Conservation (phyloP, 2,888 invertebrate species). For the Rhingia campestris region DNA sequence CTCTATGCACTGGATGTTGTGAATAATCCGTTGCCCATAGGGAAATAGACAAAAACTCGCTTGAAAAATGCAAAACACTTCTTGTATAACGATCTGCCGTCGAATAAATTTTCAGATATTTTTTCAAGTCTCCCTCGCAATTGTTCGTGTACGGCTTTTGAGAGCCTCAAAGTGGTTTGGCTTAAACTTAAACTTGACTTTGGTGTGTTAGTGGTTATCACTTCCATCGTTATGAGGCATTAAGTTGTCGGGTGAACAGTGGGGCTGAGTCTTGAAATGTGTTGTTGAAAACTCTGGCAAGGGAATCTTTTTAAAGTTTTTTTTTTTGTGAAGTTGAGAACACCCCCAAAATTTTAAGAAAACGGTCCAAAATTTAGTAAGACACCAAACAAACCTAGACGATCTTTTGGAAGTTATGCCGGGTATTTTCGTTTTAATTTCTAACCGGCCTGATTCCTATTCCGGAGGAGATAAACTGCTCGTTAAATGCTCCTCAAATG, state of each 20-base stretch:
- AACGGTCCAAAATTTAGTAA: no score
- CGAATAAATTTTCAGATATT: conserved; percentile 60
- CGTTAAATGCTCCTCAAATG: no score
- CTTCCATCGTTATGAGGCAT: conserved; percentile 36
- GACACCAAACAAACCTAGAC: no score
- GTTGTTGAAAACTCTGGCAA: no score
- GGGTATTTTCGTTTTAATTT: no score
- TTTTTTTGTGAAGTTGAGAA: no score
- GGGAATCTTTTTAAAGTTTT: no score
- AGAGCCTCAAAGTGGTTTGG: conserved; percentile 33
- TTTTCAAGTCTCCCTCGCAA: conserved; percentile 32
- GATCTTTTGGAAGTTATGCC: no score
- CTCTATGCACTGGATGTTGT: conserved; percentile 10
- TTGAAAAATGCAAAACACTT: conserved; percentile 72
- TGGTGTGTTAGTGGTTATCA: conserved; percentile 44
- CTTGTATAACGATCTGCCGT: conserved; percentile 69
- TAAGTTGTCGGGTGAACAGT: conserved; percentile 25
- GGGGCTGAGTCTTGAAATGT: neutral
- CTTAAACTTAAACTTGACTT: conserved; percentile 71
- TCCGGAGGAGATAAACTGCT: no score
- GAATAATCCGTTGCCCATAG: neutral
- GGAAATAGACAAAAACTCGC: conserved; percentile 49
- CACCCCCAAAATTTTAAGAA: no score
- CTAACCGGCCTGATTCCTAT: no score
- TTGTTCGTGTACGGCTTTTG: conserved; percentile 23